Evolutionary conservation across 1,140 invertebrate genomes (phyloP).

Genomic region (Scylla paramamosain): DNA sequence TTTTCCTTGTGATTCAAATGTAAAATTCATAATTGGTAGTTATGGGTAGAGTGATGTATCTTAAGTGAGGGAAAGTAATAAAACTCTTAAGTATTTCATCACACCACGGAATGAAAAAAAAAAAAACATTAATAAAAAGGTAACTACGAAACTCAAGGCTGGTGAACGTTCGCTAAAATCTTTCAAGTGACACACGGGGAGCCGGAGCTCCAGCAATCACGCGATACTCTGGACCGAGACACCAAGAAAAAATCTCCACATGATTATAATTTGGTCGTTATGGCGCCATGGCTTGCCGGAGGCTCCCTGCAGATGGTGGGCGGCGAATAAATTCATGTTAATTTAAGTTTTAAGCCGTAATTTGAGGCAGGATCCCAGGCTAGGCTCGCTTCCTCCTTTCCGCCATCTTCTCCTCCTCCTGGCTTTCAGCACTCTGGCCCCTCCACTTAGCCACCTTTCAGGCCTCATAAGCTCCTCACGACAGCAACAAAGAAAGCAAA

Average conservation of each 20-base stretch:
- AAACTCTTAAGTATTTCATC: too few species aligned
- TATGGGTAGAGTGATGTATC: too few species aligned
- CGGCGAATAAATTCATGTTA: not conserved
- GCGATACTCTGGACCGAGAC: too few species aligned
- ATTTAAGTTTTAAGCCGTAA: slow-evolving; percentile 24
- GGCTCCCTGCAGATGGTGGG: not conserved
- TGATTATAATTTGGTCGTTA: not conserved
- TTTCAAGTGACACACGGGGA: too few species aligned
- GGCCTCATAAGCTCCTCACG: slow-evolving; percentile 63
- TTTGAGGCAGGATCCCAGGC: not conserved
- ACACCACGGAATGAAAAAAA: too few species aligned
- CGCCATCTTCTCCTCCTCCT: not conserved
- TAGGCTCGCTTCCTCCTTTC: not conserved
- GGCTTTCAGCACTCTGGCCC: slow-evolving; percentile 45
- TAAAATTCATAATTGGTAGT: too few species aligned
- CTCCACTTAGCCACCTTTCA: slow-evolving; percentile 69
- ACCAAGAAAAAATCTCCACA: not conserved
- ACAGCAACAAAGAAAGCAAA: slow-evolving; percentile 61
- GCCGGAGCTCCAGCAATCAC: too few species aligned
- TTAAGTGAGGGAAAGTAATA: too few species aligned
- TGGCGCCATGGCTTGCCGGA: not conserved
- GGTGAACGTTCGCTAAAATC: too few species aligned
- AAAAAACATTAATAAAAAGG: too few species aligned
- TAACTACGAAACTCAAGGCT: too few species aligned
- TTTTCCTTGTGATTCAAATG: too few species aligned